These are phyloP conservation scores for Gephyroberyx darwinii DNA, from an alignment of 2,797 vertebrate genomes.

Conservation along the genomic window DNA sequence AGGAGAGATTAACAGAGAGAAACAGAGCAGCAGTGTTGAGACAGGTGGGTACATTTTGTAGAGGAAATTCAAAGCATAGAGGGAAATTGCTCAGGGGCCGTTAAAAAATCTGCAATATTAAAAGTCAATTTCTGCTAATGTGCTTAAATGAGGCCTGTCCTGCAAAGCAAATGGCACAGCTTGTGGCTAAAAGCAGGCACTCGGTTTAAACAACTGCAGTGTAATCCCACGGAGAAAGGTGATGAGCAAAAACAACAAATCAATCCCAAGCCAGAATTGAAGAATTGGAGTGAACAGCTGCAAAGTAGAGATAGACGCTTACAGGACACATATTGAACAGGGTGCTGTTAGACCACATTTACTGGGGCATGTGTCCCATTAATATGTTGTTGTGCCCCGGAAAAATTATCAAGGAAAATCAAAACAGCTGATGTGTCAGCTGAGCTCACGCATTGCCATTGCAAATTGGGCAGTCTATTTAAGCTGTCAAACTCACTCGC, in stretches of 20 bases:
- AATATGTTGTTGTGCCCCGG: no score
- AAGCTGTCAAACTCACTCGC: no score
- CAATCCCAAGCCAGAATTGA: background rate
- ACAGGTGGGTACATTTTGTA: background rate
- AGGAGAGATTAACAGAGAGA: background rate
- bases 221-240: background rate
- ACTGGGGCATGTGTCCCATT: no score
- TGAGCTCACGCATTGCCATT: no score
- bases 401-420: no score
- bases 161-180: background rate
- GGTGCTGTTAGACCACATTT: no score
- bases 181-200: background rate
- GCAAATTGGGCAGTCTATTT: no score
- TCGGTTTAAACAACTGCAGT: no score
- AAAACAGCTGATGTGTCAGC: no score
- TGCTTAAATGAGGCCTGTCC: background rate
- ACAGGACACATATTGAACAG: no score
- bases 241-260: background rate
- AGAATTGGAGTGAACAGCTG: no score
- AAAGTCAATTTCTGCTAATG: constrained; percentile 16
- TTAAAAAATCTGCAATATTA: constrained; percentile 10
- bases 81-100: background rate
- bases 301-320: no score
- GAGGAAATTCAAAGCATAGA: background rate
- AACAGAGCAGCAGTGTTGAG: background rate